Evolutionary conservation across 2,113 vertebrate genomes (phyloP).

Genomic region (Hippocampus barbouri): DNA sequence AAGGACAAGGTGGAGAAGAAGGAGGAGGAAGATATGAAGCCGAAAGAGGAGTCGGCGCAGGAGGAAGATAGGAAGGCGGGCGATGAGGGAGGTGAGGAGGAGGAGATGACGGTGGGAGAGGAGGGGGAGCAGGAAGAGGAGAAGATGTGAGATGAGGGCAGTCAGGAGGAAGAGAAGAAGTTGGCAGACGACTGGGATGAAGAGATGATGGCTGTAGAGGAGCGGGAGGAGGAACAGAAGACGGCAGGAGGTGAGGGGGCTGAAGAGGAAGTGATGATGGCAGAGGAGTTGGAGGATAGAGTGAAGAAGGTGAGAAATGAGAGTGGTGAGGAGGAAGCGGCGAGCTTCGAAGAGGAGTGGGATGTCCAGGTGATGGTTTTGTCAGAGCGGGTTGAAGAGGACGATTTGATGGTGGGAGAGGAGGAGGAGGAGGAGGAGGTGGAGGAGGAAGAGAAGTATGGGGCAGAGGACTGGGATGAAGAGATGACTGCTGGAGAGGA

Average conservation of each 20-base stretch:
- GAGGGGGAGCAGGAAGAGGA: constrained; percentile 19
- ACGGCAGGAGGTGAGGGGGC: constrained; percentile 35
- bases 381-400: constrained; percentile 48
- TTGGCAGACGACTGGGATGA: constrained; percentile 17
- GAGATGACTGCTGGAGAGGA: too few relatives aligned
- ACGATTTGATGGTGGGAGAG: constrained; percentile 56
- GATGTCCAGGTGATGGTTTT: constrained; percentile 5
- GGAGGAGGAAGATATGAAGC: background rate
- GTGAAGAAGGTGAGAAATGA: background rate
- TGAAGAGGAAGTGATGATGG: constrained; percentile 10
- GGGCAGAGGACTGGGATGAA: background rate
- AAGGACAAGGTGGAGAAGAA: background rate
- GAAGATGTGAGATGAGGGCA: background rate
- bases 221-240: constrained; percentile 50
- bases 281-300: constrained; percentile 14
- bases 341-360: background rate
- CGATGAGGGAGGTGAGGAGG: background rate
- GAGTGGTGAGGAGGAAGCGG: constrained; percentile 23
- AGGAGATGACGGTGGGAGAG: background rate
- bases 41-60: constrained; percentile 2
- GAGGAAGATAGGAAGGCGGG: background rate
- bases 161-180: constrained; percentile 1
- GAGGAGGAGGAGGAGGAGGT: constrained; percentile 47
- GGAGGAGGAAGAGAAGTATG: constrained; percentile 21
- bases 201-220: constrained; percentile 52